Percentiles rank a stretch among this genome's conserved stretches.
Conservation (phyloP, 2,113 vertebrate species). For the Plotosus lineatus region DNA sequence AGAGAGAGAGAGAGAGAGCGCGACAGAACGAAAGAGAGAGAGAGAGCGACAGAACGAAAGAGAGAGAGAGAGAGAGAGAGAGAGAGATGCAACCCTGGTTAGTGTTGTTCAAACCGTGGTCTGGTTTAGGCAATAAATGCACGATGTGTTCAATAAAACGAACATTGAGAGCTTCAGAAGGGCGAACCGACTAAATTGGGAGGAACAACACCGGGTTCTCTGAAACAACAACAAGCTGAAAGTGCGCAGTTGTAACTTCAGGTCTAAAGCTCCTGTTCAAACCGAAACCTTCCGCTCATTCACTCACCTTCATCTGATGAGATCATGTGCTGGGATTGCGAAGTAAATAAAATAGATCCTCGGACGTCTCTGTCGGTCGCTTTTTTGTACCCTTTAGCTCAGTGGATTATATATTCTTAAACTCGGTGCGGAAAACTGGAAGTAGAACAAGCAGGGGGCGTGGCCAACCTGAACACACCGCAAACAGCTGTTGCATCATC, state of each 20-base stretch:
- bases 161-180: too few relatives aligned
- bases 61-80: background rate
- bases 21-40: background rate
- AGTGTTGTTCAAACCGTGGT: background rate
- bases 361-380: background rate
- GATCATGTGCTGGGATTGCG: background rate
- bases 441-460: slow-evolving; percentile 39
- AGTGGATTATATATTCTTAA: background rate
- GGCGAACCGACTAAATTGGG: background rate
- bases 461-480: slow-evolving; percentile 46
- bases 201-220: too few relatives aligned
- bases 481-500: slow-evolving; percentile 46
- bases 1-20: background rate
- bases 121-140: background rate
- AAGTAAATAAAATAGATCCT: background rate
- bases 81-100: background rate
- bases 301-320: slow-evolving; percentile 52
- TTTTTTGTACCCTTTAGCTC: background rate
- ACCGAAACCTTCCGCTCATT: background rate
- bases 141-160: background rate
- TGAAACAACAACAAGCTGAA: background rate
- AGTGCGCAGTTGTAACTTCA: too few relatives aligned
- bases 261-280: too few relatives aligned
- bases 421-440: slow-evolving; percentile 38
- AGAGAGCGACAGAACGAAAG: background rate